phyloP scores from a whole-genome alignment of 2,888 invertebrate species.

The Sericinus montela region DNA sequence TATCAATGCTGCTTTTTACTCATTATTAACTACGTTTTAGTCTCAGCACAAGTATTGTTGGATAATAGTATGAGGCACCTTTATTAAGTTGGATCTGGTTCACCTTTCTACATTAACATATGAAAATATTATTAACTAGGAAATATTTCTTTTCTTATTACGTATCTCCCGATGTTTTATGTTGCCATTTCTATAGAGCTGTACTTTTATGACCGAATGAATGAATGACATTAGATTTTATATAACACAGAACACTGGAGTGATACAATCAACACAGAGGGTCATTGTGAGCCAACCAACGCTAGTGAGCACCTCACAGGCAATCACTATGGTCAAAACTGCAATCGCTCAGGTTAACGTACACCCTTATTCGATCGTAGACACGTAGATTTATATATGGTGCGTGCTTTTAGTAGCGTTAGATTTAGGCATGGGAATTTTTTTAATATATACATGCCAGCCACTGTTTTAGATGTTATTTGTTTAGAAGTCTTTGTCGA shows the following conservation, averaged over 20 bases:
- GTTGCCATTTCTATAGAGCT: too few species aligned
- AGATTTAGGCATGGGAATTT: not conserved
- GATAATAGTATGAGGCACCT: too few species aligned
- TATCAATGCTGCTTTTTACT: not conserved
- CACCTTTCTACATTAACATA: too few species aligned
- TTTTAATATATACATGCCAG: not conserved
- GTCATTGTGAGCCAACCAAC: slow-evolving; percentile 68
- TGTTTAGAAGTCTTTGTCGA: not conserved
- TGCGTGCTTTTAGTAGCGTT: not conserved
- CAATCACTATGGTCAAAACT: slow-evolving; percentile 62
- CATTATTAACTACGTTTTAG: too few species aligned
- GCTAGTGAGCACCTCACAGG: slow-evolving; percentile 64
- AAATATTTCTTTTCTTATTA: too few species aligned
- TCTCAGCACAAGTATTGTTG: too few species aligned
- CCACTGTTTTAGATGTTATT: not conserved
- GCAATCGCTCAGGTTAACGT: slow-evolving; percentile 37
- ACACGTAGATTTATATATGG: not conserved
- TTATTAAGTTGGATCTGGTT: too few species aligned
- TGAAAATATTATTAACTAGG: too few species aligned
- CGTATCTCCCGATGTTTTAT: too few species aligned
- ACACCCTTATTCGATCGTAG: slow-evolving; percentile 20
- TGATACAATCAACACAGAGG: slow-evolving; percentile 70
- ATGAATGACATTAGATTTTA: too few species aligned
- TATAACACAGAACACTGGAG: slow-evolving; percentile 69
- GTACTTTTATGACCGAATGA: too few species aligned